Base-by-base conservation (phyloP, 2,888 invertebrate species). In the Polietes domitor region DNA sequence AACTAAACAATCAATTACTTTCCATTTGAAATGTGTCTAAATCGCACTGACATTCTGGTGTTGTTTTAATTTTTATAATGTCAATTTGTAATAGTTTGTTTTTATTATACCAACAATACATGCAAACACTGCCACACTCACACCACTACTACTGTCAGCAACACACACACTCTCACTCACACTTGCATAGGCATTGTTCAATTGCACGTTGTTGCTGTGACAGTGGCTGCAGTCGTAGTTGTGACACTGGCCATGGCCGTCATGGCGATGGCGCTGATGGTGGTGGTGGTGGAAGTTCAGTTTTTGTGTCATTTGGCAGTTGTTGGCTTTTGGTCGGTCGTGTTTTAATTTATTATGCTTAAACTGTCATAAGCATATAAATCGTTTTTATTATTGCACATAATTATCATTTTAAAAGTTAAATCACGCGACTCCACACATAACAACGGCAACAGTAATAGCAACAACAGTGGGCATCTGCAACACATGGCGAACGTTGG, bases 341-440 rank as follows among this genome's bases (percentile, higher is more conserved):
- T 68, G 68, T 68, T 65, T 63, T 65, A 81, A 84, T 89, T 89
- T 89, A 89, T 90, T 89, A 87, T 88, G 87, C 86, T 88, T 87
- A 87, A 88, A 89, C 90, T 90, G 90, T 90, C 89, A 89, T 89
- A 90, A 90, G 89, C 89, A 90, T 89, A 89, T 89, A 90, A 90
- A 90, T 89, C 89, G 90, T 89, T 89, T 90, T 90, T 90, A 89
- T 89, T 90, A 89, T 89, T 90, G 89, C 89, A 88, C 88, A 90
- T 90, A 90, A 89, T 89, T 89, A 89, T 90, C 87, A 88, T 89
- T 88, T 68, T 88, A 88, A 88, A 55, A 88, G 89, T 90, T 89
- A 89, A 88, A 88, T 88, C 89, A 53, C 68, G 76, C 63, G 73
- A 47, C 78, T 24, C 26, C 79, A 21, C 43, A 72, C 53, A 55